Percentiles rank a stretch among this genome's conserved stretches.
Evolutionary conservation across 2,113 vertebrate genomes (phyloP).

Genomic region (Ctenodactylus gundi): DNA sequence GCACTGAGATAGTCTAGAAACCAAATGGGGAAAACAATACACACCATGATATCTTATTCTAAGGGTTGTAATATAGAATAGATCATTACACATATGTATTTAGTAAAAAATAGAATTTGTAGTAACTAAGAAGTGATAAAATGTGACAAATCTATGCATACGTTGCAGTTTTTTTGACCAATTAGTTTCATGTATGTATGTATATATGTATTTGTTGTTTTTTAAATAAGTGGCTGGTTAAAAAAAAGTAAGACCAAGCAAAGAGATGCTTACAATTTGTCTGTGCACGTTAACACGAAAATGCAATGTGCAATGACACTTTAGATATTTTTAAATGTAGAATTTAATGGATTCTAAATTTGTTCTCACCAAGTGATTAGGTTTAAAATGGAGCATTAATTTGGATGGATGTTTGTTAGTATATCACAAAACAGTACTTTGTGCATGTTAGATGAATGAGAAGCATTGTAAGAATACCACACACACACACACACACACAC

Average conservation of each 20-base stretch:
- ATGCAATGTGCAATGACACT: not conserved
- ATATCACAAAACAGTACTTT: not conserved
- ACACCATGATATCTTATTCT: not conserved
- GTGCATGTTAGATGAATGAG: not conserved
- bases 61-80: not conserved
- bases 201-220: not conserved
- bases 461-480: not conserved
- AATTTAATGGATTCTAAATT: slow-evolving; percentile 11
- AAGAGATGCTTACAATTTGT: not conserved
- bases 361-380: not conserved
- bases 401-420: not conserved
- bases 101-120: not conserved
- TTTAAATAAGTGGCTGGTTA: not conserved
- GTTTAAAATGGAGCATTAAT: not conserved
- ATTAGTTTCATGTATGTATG: too few species aligned
- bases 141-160: not conserved
- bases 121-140: not conserved
- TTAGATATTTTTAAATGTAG: not conserved
- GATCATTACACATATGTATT: not conserved
- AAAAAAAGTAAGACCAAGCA: not conserved
- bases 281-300: not conserved
- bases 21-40: not conserved
- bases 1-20: not conserved
- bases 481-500: not conserved
- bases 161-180: not conserved